These are phyloP conservation scores for Rhagophthalmus giganteus DNA, from an alignment of 2,888 invertebrate species.

Conservation along the genomic window DNA sequence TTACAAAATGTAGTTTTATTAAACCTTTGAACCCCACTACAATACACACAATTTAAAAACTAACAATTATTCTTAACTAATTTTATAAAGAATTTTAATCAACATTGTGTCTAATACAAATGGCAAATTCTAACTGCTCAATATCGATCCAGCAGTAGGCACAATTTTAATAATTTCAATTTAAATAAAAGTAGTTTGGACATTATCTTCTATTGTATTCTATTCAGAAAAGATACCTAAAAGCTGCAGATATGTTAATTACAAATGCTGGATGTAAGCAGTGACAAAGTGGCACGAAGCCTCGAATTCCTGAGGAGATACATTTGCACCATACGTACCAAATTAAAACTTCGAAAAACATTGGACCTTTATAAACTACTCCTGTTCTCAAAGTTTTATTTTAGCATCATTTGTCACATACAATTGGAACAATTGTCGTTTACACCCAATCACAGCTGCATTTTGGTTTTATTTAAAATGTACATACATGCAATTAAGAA, in stretches of 20 bases:
- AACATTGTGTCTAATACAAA: constrained; percentile 23
- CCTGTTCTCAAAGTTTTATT: constrained; percentile 8
- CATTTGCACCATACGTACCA: constrained; percentile 10
- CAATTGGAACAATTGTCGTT: constrained; percentile 39
- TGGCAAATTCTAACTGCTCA: constrained; percentile 24
- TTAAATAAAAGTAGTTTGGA: neutral
- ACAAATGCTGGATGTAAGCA: constrained; percentile 27
- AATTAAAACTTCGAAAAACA: too few relatives aligned
- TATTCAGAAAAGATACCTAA: constrained; percentile 18
- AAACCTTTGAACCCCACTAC: constrained; percentile 48
- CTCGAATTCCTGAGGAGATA: constrained; percentile 21
- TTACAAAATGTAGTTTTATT: constrained; percentile 41
- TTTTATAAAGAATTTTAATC: constrained; percentile 17
- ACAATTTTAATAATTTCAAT: constrained; percentile 26
- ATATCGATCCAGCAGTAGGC: constrained; percentile 30
- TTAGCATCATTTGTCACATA: constrained; percentile 19
- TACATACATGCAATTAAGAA: constrained; percentile 3
- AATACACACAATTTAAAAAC: constrained; percentile 42
- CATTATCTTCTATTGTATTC: constrained; percentile 10
- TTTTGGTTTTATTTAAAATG: constrained; percentile 2
- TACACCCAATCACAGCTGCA: constrained; percentile 41
- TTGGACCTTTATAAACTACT: too few relatives aligned
- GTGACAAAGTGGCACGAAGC: constrained; percentile 16
- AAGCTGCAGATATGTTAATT: constrained; percentile 27
- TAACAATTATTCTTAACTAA: constrained; percentile 34